phyloP scores from a whole-genome alignment of 1,140 invertebrate genomes.

The Cataglyphis hispanica region DNA sequence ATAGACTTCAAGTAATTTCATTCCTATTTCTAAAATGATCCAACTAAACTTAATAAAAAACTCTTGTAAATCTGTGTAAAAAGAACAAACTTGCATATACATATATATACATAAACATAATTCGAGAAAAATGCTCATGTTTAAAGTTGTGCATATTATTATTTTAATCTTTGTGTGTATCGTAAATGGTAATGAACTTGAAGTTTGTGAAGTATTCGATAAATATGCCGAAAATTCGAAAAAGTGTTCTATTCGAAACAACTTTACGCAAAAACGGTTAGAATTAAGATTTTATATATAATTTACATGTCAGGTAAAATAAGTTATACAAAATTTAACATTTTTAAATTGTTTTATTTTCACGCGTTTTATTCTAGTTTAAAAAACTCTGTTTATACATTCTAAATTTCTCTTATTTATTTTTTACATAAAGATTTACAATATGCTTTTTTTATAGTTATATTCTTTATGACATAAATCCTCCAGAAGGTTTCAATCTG shows the following conservation, averaged over 20 bases:
- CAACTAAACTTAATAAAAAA: background rate
- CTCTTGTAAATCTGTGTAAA: background rate
- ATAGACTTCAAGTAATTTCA: too few relatives aligned
- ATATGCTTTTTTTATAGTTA: slow-evolving; percentile 86
- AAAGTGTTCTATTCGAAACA: slow-evolving; percentile 50
- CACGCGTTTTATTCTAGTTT: too few relatives aligned
- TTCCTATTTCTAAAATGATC: too few relatives aligned
- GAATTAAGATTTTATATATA: slow-evolving; percentile 10
- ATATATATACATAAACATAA: too few relatives aligned
- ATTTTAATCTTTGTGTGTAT: background rate
- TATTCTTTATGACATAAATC: slow-evolving; percentile 97
- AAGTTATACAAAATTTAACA: background rate
- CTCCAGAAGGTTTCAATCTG: slow-evolving; percentile 98
- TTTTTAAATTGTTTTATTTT: background rate
- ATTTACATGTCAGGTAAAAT: background rate
- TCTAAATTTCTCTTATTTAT: background rate
- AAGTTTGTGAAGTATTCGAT: slow-evolving; percentile 63
- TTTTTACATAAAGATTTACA: slow-evolving; percentile 18
- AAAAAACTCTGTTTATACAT: background rate
- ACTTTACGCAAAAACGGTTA: slow-evolving; percentile 68
- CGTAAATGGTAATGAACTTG: background rate
- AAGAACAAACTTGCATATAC: background rate
- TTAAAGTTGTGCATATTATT: background rate
- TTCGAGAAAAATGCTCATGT: background rate
- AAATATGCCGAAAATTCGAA: slow-evolving; percentile 32